Conservation (phyloP, 2,113 vertebrate species). For the Rhodinocichla rosea region DNA sequence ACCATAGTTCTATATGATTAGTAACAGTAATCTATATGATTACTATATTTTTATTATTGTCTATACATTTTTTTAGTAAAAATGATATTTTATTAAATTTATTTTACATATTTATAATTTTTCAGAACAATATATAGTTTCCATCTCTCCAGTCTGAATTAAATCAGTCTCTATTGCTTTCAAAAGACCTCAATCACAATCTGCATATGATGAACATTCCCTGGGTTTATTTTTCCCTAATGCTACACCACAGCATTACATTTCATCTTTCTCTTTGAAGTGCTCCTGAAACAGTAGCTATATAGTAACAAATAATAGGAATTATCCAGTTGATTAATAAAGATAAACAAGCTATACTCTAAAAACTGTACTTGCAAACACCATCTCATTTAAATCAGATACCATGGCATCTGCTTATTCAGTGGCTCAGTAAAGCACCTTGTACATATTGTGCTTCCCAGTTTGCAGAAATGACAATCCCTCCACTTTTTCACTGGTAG, state of each 20-base stretch:
- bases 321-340: not conserved
- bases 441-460: not conserved
- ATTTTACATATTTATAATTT: not conserved
- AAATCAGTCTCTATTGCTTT: not conserved
- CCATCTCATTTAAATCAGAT: not conserved
- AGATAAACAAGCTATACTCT: not conserved
- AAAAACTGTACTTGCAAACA: not conserved
- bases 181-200: not conserved
- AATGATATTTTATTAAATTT: not conserved
- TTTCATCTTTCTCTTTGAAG: not conserved
- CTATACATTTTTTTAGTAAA: not conserved
- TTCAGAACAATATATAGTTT: not conserved
- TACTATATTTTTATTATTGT: not conserved
- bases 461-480: not conserved
- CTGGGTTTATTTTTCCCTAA: not conserved
- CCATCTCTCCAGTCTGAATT: not conserved
- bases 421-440: not conserved
- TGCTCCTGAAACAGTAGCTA: not conserved
- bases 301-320: not conserved
- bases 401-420: not conserved
- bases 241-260: fast-evolving
- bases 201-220: not conserved
- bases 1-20: not conserved
- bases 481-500: not conserved
- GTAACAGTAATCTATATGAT: not conserved